These are phyloP conservation scores for Gonioctena quinquepunctata DNA, from an alignment of 1,140 invertebrate species.

Conservation along the genomic window DNA sequence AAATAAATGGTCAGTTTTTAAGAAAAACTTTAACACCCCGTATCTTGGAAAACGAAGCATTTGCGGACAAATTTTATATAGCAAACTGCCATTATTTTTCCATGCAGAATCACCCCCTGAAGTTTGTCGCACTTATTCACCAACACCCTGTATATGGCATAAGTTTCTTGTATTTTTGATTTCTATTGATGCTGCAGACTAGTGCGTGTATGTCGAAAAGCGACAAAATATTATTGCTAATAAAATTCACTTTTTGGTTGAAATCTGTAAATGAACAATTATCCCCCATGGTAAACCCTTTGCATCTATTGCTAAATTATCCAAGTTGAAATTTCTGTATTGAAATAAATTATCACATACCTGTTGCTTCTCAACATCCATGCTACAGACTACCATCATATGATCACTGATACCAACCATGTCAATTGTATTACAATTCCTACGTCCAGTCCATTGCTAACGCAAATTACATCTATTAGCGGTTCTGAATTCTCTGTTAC, in stretches of 20 bases:
- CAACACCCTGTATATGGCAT: too few species aligned
- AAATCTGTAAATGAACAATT: neutral
- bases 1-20: too few species aligned
- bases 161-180: too few species aligned
- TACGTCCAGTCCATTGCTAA: neutral
- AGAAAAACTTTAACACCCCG: too few species aligned
- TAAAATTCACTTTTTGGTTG: neutral
- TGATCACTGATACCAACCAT: neutral
- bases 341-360: neutral
- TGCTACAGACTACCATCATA: neutral
- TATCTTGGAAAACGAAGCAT: too few species aligned
- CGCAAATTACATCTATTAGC: neutral
- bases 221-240: neutral
- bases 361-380: neutral
- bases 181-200: too few species aligned
- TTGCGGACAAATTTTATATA: too few species aligned
- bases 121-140: too few species aligned
- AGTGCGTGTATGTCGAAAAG: too few species aligned
- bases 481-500: neutral
- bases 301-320: neutral
- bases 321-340: neutral
- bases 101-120: too few species aligned
- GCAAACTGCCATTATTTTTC: too few species aligned
- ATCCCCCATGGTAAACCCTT: neutral
- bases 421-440: too few species aligned